Evolutionary conservation across 2,888 invertebrate genomes (phyloP).

Genomic region (Lochmaea crataegi): DNA sequence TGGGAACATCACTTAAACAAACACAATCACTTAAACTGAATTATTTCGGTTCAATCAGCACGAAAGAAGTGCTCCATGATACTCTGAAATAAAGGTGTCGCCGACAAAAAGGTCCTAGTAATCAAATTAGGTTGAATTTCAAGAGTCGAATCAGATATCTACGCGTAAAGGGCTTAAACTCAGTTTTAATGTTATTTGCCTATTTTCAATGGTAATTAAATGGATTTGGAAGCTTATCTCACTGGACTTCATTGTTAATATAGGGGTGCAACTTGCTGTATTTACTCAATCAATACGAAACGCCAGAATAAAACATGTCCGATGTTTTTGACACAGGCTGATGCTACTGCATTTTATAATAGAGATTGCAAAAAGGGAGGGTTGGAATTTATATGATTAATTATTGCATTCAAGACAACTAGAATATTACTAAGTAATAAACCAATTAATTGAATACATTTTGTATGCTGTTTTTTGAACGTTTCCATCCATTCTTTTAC

Average conservation of each 20-base stretch:
- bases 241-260: neutral
- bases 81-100: constrained; percentile 38
- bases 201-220: neutral
- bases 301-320: neutral
- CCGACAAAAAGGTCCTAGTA: constrained; percentile 34
- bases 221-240: neutral
- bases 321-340: neutral
- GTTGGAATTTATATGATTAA: neutral
- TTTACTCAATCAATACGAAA: neutral
- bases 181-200: neutral
- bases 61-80: constrained; percentile 38
- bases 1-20: constrained; percentile 41
- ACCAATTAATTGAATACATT: no score
- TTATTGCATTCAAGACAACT: no score
- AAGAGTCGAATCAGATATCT: constrained; percentile 17
- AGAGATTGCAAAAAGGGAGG: neutral
- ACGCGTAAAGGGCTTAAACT: neutral
- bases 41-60: constrained; percentile 43
- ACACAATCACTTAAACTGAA: constrained; percentile 41
- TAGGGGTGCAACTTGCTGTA: neutral
- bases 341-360: neutral
- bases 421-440: no score
- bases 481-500: no score
- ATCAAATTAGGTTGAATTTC: constrained; percentile 35
- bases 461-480: no score